Conservation (phyloP, 1,140 invertebrate species). For the Ctenoplectra terminalis region DNA sequence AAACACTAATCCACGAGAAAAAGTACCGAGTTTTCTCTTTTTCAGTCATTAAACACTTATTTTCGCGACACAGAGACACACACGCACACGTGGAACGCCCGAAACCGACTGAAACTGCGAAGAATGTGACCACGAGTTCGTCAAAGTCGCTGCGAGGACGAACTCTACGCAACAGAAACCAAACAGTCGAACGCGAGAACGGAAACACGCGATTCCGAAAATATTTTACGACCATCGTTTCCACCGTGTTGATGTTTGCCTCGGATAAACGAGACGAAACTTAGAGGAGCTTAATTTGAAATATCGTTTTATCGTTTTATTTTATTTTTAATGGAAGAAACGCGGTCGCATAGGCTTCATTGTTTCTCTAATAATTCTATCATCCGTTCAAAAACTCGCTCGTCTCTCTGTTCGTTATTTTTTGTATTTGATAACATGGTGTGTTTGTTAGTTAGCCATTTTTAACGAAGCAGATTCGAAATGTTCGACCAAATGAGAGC, state of each 20-base stretch:
- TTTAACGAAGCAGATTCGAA: conserved; percentile 14
- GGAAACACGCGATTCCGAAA: too few relatives aligned
- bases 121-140: too few relatives aligned
- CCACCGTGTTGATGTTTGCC: neutral
- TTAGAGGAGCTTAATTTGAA: neutral
- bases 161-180: too few relatives aligned
- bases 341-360: neutral
- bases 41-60: too few relatives aligned
- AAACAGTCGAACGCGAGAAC: too few relatives aligned
- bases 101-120: too few relatives aligned
- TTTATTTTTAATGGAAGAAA: neutral
- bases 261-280: neutral
- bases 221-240: too few relatives aligned
- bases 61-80: too few relatives aligned
- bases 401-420: neutral
- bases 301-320: neutral
- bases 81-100: too few relatives aligned
- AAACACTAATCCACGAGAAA: too few relatives aligned
- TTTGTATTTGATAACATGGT: neutral
- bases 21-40: too few relatives aligned
- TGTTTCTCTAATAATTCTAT: neutral
- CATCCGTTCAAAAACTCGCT: conserved; percentile 9
- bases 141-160: too few relatives aligned
- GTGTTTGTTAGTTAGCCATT: neutral
- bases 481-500: neutral